These are phyloP conservation scores for Penaeus japonicus DNA, from an alignment of 1,140 invertebrate species.

Conservation along the genomic window DNA sequence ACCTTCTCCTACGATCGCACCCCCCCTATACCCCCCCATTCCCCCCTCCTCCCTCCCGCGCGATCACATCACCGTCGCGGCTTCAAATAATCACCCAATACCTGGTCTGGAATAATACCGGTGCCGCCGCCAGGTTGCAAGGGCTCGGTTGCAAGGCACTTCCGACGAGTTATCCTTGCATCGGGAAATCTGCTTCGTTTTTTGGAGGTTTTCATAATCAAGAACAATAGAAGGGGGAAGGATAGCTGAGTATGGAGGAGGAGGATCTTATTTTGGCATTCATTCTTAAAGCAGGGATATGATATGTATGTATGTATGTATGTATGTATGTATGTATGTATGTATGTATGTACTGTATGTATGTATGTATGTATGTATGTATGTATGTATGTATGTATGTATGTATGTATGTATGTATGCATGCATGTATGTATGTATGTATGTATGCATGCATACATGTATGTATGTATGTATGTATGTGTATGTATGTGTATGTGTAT, in stretches of 20 bases:
- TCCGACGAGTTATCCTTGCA: too few species aligned
- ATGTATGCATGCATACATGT: background rate
- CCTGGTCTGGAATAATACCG: too few species aligned
- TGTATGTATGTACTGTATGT: background rate
- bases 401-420: background rate
- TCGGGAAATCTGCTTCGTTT: too few species aligned
- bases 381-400: background rate
- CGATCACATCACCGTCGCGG: background rate
- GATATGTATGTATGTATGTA: conserved; percentile 8
- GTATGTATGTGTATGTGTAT: background rate
- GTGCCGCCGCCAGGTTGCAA: too few species aligned
- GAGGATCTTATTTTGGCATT: too few species aligned
- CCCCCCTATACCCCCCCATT: background rate
- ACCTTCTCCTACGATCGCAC: background rate
- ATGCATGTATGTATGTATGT: background rate
- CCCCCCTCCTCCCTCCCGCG: background rate
- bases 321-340: conserved; percentile 20
- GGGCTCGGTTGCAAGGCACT: too few species aligned
- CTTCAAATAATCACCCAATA: too few species aligned
- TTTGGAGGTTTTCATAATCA: too few species aligned
- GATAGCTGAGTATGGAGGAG: too few species aligned
- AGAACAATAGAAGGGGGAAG: too few species aligned
- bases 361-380: background rate
- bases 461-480: background rate
- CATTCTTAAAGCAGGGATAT: too few species aligned